phyloP scores from a whole-genome alignment of 2,888 invertebrate genomes.

The Leptarthrus brevirostris region DNA sequence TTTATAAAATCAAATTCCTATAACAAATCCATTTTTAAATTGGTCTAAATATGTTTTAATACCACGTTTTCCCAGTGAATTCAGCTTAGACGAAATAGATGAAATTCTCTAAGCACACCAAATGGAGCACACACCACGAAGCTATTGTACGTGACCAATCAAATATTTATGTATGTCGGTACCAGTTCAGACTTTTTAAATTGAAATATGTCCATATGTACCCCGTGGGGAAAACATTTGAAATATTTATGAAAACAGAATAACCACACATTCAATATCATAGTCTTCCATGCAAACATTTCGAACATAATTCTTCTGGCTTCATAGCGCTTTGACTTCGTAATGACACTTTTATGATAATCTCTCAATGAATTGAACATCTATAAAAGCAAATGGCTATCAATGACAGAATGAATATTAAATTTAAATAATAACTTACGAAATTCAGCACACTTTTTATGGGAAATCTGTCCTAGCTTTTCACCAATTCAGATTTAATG shows the following conservation, averaged over 20 bases:
- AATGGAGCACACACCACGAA: neutral
- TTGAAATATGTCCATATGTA: too few species aligned
- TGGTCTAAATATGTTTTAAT: too few species aligned
- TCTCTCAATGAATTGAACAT: constrained; percentile 41
- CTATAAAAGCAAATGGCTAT: constrained; percentile 46
- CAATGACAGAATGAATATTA: constrained; percentile 6
- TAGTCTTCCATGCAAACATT: neutral
- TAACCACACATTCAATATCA: constrained; percentile 15
- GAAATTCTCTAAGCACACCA: neutral
- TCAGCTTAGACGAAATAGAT: too few species aligned
- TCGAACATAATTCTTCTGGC: constrained; percentile 10
- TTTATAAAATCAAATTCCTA: too few species aligned
- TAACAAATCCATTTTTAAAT: too few species aligned
- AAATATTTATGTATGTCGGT: constrained; percentile 49
- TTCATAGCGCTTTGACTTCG: constrained; percentile 49
- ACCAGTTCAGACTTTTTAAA: neutral
- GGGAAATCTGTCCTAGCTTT: too few species aligned
- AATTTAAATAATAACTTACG: neutral
- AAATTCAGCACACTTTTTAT: too few species aligned
- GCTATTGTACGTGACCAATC: constrained; percentile 49
- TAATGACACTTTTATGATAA: constrained; percentile 53
- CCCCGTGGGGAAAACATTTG: constrained; percentile 14
- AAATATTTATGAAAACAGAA: constrained; percentile 46
- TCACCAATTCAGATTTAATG: too few species aligned
- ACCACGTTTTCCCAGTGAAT: too few species aligned